A percentile compares a stretch with the other conserved stretches of the same genome.
Conservation (phyloP, 2,888 invertebrate species). For the Melieria crassipennis region DNA sequence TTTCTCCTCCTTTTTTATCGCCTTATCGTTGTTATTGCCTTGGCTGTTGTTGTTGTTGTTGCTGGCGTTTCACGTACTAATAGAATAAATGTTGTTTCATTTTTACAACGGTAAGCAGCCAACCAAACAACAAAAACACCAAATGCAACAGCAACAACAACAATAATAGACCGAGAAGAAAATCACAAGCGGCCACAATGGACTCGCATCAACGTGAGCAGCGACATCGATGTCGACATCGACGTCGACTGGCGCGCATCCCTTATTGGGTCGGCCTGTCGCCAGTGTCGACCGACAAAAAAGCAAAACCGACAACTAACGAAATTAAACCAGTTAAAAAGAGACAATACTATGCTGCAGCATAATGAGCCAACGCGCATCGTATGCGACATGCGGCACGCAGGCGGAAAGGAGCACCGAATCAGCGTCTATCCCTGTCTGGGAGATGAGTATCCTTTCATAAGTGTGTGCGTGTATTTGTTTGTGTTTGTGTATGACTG, state of each 20-base stretch:
- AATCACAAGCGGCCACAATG: not conserved
- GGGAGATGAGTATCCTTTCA: conserved; percentile 25
- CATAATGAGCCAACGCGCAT: conserved; percentile 21
- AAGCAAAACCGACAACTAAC: conserved; percentile 46
- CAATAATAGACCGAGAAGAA: not conserved
- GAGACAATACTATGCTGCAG: conserved; percentile 50
- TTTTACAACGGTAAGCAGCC: conserved; percentile 30
- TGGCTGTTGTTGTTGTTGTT: conserved; percentile 18
- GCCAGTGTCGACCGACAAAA: conserved; percentile 36
- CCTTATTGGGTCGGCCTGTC: conserved; percentile 35
- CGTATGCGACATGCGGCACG: conserved; percentile 2
- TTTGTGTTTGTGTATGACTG: conserved; percentile 14
- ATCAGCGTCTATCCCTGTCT: conserved; percentile 21
- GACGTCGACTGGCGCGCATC: conserved; percentile 15
- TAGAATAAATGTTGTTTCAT: conserved; percentile 47
- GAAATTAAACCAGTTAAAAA: conserved; percentile 58
- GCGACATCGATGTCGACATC: conserved; percentile 25
- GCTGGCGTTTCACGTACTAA: conserved; percentile 35
- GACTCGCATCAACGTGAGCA: conserved; percentile 15
- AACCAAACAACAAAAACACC: not conserved
- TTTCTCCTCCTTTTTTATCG: conserved; percentile 7
- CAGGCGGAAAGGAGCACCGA: conserved; percentile 15
- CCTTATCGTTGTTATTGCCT: conserved; percentile 1
- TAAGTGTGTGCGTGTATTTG: conserved; percentile 38
- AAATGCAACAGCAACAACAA: not conserved